phyloP scores from a whole-genome alignment of 2,797 vertebrate genomes.

The Alexandromys oeconomus region DNA sequence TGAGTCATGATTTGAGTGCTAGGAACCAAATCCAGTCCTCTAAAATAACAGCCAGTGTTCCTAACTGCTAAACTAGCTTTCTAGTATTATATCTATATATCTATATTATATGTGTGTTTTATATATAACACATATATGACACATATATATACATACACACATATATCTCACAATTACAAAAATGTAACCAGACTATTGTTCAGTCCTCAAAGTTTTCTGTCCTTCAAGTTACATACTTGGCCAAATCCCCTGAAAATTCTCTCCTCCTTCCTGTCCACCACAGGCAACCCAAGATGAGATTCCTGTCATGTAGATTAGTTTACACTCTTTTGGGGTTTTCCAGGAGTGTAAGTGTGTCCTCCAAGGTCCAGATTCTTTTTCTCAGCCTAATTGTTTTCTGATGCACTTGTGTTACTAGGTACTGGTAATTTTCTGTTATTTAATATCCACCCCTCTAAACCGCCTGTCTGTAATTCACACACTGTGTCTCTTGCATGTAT shows the following conservation, averaged over 20 bases:
- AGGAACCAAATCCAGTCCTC: neutral
- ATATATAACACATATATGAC: too few species aligned
- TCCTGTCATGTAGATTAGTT: neutral
- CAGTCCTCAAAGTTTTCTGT: neutral
- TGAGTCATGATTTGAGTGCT: neutral
- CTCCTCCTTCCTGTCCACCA: too few species aligned
- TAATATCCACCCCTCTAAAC: too few species aligned
- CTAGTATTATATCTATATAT: neutral
- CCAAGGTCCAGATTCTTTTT: neutral
- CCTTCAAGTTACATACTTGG: neutral
- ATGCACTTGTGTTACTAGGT: too few species aligned
- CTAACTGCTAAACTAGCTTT: neutral
- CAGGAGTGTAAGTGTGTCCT: accelerated
- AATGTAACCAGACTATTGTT: neutral
- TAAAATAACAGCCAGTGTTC: neutral
- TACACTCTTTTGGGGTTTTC: neutral
- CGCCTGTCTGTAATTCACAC: neutral
- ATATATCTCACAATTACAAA: neutral
- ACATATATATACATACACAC: too few species aligned
- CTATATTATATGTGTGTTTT: too few species aligned
- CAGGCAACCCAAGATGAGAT: neutral
- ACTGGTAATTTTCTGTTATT: neutral
- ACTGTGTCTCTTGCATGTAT: neutral
- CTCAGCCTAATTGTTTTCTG: neutral
- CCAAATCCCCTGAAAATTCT: neutral